A percentile compares a stretch with the other conserved stretches of the same genome.
Conservation (phyloP, 64 coral and sea anemone species). For the Dendrophyllia cribrosa region DNA sequence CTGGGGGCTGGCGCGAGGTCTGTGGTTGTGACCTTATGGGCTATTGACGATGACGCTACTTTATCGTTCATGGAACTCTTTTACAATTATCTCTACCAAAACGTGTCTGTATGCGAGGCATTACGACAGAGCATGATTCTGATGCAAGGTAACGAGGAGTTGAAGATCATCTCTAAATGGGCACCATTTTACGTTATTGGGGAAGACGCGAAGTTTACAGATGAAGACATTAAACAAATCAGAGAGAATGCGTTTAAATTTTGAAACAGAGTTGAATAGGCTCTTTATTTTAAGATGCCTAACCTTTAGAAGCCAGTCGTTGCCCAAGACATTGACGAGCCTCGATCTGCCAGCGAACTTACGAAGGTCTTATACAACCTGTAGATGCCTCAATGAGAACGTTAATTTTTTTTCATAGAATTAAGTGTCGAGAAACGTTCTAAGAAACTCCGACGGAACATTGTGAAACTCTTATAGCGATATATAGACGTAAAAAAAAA, state of each 20-base stretch:
- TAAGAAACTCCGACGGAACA: no score
- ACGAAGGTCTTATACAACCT: no score
- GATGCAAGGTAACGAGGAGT: conserved; percentile 24
- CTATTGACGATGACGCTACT: conserved; percentile 18
- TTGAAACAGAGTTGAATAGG: not conserved
- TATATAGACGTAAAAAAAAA: no score
- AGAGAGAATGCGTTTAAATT: conserved; percentile 4
- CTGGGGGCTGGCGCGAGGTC: conserved; percentile 30
- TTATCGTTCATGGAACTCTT: conserved; percentile 22
- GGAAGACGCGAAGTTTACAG: conserved; percentile 5
- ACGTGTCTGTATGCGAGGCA: not conserved
- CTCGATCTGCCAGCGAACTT: no score
- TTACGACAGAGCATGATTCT: not conserved
- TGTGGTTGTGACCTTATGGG: conserved; percentile 23
- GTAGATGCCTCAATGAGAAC: no score
- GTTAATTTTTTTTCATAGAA: no score
- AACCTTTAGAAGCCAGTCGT: no score
- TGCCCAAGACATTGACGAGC: no score
- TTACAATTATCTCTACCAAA: conserved; percentile 19
- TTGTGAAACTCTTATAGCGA: no score
- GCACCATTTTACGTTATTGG: conserved; percentile 41
- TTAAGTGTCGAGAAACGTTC: no score
- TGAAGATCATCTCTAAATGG: conserved; percentile 6
- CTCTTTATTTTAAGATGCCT: no score
- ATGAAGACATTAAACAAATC: conserved; percentile 11